Evolutionary conservation across 2,113 vertebrate genomes (phyloP).

Genomic region (Lamprotornis superbus): DNA sequence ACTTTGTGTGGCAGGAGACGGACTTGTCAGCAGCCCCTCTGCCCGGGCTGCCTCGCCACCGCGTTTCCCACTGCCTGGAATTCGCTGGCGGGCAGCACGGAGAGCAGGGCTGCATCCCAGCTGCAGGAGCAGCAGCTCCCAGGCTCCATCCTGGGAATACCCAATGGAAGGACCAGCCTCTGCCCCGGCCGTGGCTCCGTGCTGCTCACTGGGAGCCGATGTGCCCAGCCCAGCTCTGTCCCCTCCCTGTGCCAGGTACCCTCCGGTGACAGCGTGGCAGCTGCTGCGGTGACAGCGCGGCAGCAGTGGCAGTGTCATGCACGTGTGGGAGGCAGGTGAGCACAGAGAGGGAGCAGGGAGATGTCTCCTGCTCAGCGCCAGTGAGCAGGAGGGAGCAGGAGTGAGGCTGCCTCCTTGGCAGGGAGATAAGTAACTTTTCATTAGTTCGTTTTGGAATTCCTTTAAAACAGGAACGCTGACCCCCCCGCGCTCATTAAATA

Average conservation of each 20-base stretch:
- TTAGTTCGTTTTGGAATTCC: background rate
- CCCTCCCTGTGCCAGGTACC: background rate
- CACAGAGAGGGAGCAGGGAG: background rate
- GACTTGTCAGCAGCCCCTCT: background rate
- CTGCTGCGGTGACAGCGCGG: background rate
- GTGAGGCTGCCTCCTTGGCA: background rate
- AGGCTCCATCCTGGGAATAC: background rate
- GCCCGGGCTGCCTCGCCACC: background rate
- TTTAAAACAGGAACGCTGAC: background rate
- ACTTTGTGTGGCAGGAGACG: background rate
- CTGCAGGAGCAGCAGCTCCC: background rate
- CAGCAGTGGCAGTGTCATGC: rapidly evolving
- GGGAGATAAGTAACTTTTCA: background rate
- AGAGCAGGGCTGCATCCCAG: background rate
- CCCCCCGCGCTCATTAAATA: background rate
- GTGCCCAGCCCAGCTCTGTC: background rate
- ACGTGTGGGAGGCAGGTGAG: background rate
- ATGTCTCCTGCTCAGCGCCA: rapidly evolving
- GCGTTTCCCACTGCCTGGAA: rapidly evolving
- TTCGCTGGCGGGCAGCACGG: rapidly evolving
- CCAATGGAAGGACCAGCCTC: rapidly evolving
- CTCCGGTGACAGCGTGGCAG: background rate
- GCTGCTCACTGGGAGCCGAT: rapidly evolving
- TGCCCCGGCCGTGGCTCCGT: rapidly evolving
- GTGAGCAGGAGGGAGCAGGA: background rate